These are phyloP conservation scores for Parnassius glacialis DNA, from an alignment of 2,888 invertebrate genomes.

Conservation along the genomic window DNA sequence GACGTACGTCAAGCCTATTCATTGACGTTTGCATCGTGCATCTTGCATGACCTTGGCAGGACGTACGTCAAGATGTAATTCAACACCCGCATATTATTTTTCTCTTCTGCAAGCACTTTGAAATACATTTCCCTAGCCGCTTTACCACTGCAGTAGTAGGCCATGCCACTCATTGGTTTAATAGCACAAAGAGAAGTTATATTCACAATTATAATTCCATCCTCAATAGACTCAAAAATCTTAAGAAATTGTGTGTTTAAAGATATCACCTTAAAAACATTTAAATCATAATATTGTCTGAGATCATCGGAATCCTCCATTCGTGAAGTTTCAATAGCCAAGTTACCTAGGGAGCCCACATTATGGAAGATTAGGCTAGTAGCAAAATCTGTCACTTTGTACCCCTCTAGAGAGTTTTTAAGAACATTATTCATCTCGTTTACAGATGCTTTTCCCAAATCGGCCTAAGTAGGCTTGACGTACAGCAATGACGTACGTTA, in stretches of 20 bases:
- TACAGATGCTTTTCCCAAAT: conserved; percentile 78
- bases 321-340: conserved; percentile 82
- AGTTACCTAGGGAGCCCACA: conserved; percentile 90
- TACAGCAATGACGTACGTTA: too few relatives aligned
- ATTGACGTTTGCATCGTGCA: too few relatives aligned
- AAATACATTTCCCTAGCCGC: conserved; percentile 95
- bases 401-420: conserved; percentile 57
- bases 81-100: conserved; percentile 86
- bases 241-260: conserved; percentile 87
- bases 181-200: conserved; percentile 92
- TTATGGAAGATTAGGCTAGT: conserved; percentile 91
- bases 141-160: conserved; percentile 92
- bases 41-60: too few relatives aligned
- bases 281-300: conserved; percentile 86
- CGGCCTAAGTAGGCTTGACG: too few relatives aligned
- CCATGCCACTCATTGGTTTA: conserved; percentile 88
- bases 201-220: conserved; percentile 83
- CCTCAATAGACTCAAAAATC: conserved; percentile 73
- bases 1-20: too few relatives aligned
- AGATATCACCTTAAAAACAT: conserved; percentile 87
- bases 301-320: conserved; percentile 83
- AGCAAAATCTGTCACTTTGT: conserved; percentile 78
- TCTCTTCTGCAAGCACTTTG: conserved; percentile 90
- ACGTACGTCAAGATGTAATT: too few relatives aligned
- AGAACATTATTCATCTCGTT: conserved; percentile 75